Conservation (phyloP, 2,113 vertebrate genomes). For the Myotis yumanensis region DNA sequence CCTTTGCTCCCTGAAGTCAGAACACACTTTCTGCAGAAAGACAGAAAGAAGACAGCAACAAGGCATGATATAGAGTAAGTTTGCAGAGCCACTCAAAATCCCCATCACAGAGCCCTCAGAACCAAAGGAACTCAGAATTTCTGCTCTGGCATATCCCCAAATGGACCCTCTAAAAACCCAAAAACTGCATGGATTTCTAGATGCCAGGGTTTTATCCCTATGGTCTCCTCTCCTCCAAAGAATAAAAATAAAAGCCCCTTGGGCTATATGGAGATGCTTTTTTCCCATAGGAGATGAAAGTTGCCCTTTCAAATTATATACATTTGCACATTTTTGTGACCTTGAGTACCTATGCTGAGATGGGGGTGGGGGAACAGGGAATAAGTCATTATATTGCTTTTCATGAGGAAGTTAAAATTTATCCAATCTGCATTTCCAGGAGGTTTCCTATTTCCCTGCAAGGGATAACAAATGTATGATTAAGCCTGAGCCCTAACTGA, state of each 20-base stretch:
- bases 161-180: background rate
- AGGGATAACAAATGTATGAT: background rate
- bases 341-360: background rate
- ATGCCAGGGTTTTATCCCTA: background rate
- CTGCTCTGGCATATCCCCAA: background rate
- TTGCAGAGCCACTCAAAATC: background rate
- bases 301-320: background rate
- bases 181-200: background rate
- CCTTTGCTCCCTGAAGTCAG: background rate
- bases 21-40: background rate
- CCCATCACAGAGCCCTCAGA: background rate
- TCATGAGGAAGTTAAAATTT: conserved; percentile 18
- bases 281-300: background rate
- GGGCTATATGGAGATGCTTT: background rate
- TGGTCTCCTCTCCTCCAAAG: background rate
- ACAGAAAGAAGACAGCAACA: background rate
- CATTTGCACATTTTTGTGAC: background rate
- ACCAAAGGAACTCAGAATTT: background rate
- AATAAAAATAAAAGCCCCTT: conserved; percentile 16
- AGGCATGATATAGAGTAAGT: background rate
- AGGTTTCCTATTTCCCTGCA: conserved; percentile 40
- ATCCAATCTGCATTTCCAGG: background rate
- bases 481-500: background rate
- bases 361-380: background rate
- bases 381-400: background rate